phyloP scores from a whole-genome alignment of 1,140 invertebrate genomes.

The Cotesia chilonis region DNA sequence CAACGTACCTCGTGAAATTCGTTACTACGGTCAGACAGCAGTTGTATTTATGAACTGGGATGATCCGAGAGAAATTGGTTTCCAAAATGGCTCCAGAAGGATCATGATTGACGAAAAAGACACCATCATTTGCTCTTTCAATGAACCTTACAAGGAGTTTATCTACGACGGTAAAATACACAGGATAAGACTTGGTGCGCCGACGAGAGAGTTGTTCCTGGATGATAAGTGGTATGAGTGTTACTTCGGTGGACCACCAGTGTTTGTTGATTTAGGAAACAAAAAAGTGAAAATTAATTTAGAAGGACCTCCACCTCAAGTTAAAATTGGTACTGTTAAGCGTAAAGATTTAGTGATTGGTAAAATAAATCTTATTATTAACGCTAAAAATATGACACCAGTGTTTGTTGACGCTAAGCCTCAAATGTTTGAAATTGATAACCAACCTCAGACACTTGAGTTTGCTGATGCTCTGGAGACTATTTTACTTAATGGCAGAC shows the following conservation, averaged over 20 bases:
- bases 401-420: slow-evolving; percentile 88
- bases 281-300: slow-evolving; percentile 79
- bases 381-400: slow-evolving; percentile 79
- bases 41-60: slow-evolving; percentile 85
- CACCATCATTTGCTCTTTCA: slow-evolving; percentile 73
- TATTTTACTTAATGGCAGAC: slow-evolving; percentile 83
- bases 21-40: slow-evolving; percentile 85
- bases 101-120: slow-evolving; percentile 79
- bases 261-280: slow-evolving; percentile 83
- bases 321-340: slow-evolving; percentile 76
- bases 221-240: slow-evolving; percentile 88
- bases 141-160: slow-evolving; percentile 77
- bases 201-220: slow-evolving; percentile 90
- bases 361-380: slow-evolving; percentile 83
- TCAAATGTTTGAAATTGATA: slow-evolving; percentile 81
- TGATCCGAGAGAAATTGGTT: slow-evolving; percentile 85
- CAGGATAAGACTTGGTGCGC: slow-evolving; percentile 87
- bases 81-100: slow-evolving; percentile 74
- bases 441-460: slow-evolving; percentile 77
- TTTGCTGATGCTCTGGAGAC: slow-evolving; percentile 81
- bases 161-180: slow-evolving; percentile 76
- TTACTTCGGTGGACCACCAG: slow-evolving; percentile 89
- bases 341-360: slow-evolving; percentile 81
- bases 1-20: slow-evolving; percentile 80
- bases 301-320: slow-evolving; percentile 87